These are phyloP conservation scores for Athetis lepigone DNA, from an alignment of 2,888 invertebrate genomes.

Conservation along the genomic window DNA sequence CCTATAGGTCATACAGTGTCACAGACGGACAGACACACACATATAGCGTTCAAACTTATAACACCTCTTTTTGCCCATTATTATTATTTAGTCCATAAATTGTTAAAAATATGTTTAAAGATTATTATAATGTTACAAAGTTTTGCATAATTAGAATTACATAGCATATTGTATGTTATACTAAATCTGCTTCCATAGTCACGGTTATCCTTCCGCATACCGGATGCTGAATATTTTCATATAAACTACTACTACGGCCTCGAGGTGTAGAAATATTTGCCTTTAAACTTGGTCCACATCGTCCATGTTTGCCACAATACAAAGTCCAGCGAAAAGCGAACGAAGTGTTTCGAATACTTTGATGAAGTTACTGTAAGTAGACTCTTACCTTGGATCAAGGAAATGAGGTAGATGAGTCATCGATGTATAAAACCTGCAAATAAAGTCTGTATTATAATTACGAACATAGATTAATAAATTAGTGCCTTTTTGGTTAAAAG, in stretches of 20 bases:
- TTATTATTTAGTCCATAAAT: no score
- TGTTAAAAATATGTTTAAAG: no score
- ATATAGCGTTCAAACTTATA: no score
- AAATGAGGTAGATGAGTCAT: constrained; percentile 18
- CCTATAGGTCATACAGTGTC: no score
- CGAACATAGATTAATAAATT: no score
- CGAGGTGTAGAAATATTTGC: constrained; percentile 27
- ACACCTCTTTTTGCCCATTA: no score
- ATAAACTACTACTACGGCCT: constrained; percentile 13
- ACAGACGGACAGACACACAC: no score
- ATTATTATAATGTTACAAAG: no score
- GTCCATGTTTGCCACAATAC: constrained; percentile 21
- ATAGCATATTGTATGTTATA: background rate
- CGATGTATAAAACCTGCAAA: no score
- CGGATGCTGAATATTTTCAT: constrained; percentile 36
- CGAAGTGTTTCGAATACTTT: constrained; percentile 52
- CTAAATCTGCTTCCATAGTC: constrained; percentile 1
- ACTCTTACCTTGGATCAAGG: constrained; percentile 32
- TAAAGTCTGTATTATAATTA: no score
- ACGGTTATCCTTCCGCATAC: constrained; percentile 8
- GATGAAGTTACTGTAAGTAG: constrained; percentile 53
- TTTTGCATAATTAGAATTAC: background rate
- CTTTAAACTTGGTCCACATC: constrained; percentile 31
- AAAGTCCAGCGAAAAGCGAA: constrained; percentile 31
- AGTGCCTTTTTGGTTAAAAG: no score